Evolutionary conservation across 2,797 vertebrate species (phyloP), one percentile per base, ranked within the genome.

Genomic region (Characodon lateralis): DNA sequence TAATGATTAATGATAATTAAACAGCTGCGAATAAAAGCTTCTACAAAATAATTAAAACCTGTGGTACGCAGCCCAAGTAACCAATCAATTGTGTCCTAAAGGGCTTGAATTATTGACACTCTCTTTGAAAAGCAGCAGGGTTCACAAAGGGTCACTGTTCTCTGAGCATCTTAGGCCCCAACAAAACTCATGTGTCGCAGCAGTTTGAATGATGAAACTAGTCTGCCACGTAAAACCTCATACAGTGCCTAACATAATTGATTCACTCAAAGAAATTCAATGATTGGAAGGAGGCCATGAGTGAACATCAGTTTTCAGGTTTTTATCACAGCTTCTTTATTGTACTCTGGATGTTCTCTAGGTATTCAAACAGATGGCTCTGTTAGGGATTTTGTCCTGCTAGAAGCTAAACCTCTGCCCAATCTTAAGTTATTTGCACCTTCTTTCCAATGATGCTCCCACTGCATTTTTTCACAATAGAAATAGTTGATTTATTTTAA

Each of bases 1-100:
- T 85, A 83, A 87, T 94, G 94, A 95, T 92, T 92, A 88, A 95
- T 95, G 93, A 91, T 94, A 92, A 95, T 95, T 91, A 94, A 95
- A 94, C 79, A 71, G 12, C 76, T 81, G 87, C 88, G 92, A 88
- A 94, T 93, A 93, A 92, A 92, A 90, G 82, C 86, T 53, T 79
- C 55, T 80, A 85, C 86, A 86, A 92, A 93, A 94, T 95, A 92
- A 95, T 95, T 94, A 92, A 94, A 94, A 94, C 87, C 90, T 77
- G 90, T 87, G 82, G 83, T 87, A 41, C 79, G 43, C 55, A 0
- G 69, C 43, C 68, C 53, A 7, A 63, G 80, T 79, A 88, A 65
- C 84, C 79, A 79, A 90, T 93, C 90, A 88, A 81, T 92, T 72
- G 76, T 58, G 71, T 89, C 79, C 74, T 43, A 89, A 83, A 83